Base-by-base conservation (phyloP, 1,140 invertebrate genomes). In the Zaprionus capensis region DNA sequence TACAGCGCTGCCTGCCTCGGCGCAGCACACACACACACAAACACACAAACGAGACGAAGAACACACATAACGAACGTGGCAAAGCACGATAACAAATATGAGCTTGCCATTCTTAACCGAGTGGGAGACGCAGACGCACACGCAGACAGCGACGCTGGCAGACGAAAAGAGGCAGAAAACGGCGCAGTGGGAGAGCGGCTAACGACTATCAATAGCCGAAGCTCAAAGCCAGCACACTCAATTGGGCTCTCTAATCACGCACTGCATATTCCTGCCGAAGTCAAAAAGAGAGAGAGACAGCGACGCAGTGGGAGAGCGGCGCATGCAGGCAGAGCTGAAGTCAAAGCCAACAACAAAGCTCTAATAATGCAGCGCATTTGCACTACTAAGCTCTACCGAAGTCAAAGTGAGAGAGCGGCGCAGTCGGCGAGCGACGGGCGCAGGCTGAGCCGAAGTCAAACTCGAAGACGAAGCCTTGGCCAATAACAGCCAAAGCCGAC, bases 231-330 rank as follows among this genome's bases (percentile, higher is more conserved):
- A 61, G 38, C 38, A 44, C 87, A 82, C 73, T 85, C 79, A 90
- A 90, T 90, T 90, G 90, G 75, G 79, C 72, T 90, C 85, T 90
- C 85, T 90, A 90, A 90, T 90, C 85, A 90, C 85, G 85, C 85
- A 90, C 38, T 41, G 38, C 15, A n/a, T n/a, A n/a, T 6, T 41
- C 38, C 38, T 41, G 38, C 38, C 38, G 38, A 15, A n/a, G 38
- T 41, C 38, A 15, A 41, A 15, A 5, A 15, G 38, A 5, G 5
- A n/a, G 15, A n/a, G 38, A 5, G 12, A 38, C 14, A 38, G 36
- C 36, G 12, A 14, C 36, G 14, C 4, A 14, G 36, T 14, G 36
- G 11, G 36, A 38, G 36, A 38, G 14, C 36, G 4, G 38, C 38
- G 12, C 4, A 11, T 11, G 9, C 9, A 41, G 38, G 15, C 38